Conservation (phyloP, 2,797 vertebrate species). For the Artibeus jamaicensis region DNA sequence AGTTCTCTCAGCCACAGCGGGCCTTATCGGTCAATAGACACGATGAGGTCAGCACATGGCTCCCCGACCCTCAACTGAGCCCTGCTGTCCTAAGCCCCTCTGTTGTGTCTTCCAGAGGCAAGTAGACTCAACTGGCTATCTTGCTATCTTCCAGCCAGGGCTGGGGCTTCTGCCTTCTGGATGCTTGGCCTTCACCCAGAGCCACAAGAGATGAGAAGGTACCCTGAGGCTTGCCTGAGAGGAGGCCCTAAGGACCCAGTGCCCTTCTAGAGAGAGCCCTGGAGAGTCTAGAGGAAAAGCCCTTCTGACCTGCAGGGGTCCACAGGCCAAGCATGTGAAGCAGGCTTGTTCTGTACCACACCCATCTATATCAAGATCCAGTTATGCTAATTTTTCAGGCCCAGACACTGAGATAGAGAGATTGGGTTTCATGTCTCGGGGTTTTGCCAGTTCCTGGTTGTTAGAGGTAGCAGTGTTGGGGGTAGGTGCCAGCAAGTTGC, state of each 20-base stretch:
- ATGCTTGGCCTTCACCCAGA: not conserved
- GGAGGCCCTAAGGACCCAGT: not conserved
- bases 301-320: not conserved
- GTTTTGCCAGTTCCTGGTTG: not conserved
- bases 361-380: not conserved
- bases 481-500: not conserved
- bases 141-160: not conserved
- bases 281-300: not conserved
- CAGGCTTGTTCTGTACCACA: not conserved
- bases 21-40: not conserved
- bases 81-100: not conserved
- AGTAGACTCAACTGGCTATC: not conserved
- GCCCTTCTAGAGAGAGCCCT: not conserved
- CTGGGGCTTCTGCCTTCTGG: not conserved
- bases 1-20: not conserved
- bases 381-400: not conserved
- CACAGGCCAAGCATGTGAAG: not conserved
- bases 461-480: not conserved
- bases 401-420: not conserved
- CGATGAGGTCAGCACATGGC: not conserved
- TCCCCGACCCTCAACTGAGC: not conserved
- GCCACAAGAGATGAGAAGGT: not conserved
- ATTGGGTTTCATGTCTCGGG: not conserved
- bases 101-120: conserved; percentile 47
- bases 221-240: not conserved